These are phyloP conservation scores for Microplitis demolitor DNA, from an alignment of 1,140 invertebrate genomes.

Conservation along the genomic window DNA sequence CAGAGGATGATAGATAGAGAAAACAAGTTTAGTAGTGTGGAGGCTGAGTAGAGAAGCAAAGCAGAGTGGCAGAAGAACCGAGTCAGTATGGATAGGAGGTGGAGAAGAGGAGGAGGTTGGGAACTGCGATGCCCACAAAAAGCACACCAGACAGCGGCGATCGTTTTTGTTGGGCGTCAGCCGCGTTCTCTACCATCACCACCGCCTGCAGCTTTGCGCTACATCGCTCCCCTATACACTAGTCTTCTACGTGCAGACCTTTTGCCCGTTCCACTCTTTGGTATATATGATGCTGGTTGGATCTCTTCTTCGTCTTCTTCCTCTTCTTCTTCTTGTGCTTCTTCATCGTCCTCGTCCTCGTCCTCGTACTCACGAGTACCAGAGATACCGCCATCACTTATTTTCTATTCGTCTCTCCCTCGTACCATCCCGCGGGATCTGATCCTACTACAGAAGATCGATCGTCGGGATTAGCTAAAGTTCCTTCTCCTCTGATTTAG, in stretches of 20 bases:
- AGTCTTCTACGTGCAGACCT: conserved; percentile 17
- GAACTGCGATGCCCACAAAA: conserved; percentile 61
- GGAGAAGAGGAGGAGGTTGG: conserved; percentile 52
- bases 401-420: neutral
- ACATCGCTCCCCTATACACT: conserved; percentile 54
- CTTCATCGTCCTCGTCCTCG: conserved; percentile 24
- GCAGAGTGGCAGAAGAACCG: neutral
- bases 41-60: too few species aligned
- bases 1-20: neutral
- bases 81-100: neutral
- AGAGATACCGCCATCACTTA: conserved; percentile 19
- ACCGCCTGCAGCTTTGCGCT: conserved; percentile 60
- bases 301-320: conserved; percentile 32
- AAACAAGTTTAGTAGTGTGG: neutral
- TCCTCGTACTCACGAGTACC: conserved; percentile 28
- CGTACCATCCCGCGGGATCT: conserved; percentile 13
- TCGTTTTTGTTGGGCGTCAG: conserved; percentile 63
- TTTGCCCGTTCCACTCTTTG: conserved; percentile 22
- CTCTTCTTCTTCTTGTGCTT: conserved; percentile 23
- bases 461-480: conserved; percentile 19
- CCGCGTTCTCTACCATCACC: conserved; percentile 54
- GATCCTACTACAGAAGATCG: conserved; percentile 20
- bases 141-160: conserved; percentile 62
- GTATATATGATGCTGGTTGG: conserved; percentile 24
- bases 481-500: neutral